These are phyloP conservation scores for Cheilosia vulpina DNA, from an alignment of 2,888 invertebrate species.

Conservation along the genomic window DNA sequence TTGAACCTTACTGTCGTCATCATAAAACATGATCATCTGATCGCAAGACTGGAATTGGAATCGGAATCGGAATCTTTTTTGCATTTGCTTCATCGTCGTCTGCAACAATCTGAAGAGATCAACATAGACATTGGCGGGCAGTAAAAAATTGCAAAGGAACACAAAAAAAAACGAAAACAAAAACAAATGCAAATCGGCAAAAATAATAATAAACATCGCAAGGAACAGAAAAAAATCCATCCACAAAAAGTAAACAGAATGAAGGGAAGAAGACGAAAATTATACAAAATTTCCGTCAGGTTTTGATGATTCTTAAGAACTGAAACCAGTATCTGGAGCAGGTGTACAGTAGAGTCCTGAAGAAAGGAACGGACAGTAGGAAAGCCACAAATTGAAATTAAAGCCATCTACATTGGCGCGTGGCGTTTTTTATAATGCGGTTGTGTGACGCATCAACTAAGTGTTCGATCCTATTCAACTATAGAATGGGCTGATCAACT, in stretches of 20 bases:
- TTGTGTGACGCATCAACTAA: no score
- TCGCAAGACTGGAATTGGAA: slow-evolving; percentile 1
- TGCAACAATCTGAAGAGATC: slow-evolving; percentile 17
- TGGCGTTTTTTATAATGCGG: no score
- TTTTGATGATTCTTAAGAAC: not conserved
- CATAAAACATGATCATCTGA: slow-evolving; percentile 28
- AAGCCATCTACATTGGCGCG: no score
- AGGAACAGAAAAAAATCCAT: not conserved
- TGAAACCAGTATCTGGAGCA: no score
- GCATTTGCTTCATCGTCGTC: slow-evolving; percentile 5
- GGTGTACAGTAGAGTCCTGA: no score
- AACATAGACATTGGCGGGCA: slow-evolving; percentile 8
- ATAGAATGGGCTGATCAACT: no score
- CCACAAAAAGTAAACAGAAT: not conserved
- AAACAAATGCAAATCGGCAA: not conserved
- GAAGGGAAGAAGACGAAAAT: not conserved
- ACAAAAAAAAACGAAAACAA: not conserved
- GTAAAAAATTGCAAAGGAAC: not conserved
- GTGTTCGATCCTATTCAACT: no score
- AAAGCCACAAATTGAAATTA: no score
- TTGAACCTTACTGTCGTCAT: slow-evolving; percentile 42
- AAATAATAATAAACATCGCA: slow-evolving; percentile 25
- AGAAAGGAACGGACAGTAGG: no score
- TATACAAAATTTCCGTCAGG: not conserved
- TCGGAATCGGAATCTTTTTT: slow-evolving; percentile 17